These are phyloP conservation scores for Candidula unifasciata DNA, from an alignment of 2,888 invertebrate species.

Conservation along the genomic window DNA sequence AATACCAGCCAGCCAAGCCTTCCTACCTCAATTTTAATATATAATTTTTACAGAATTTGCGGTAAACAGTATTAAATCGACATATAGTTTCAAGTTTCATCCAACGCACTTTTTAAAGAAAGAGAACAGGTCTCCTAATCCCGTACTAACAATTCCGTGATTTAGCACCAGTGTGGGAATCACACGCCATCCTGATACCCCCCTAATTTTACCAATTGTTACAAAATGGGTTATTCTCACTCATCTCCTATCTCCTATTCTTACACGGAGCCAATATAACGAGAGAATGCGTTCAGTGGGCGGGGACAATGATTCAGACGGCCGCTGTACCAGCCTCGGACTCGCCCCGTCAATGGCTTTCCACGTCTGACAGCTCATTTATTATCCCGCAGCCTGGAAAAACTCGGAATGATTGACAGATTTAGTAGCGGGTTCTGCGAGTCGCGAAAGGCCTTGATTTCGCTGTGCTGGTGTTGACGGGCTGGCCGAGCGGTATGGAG, in stretches of 20 bases:
- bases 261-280: slow-evolving; percentile 24
- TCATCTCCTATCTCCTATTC: not conserved
- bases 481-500: slow-evolving; percentile 60
- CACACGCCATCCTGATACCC: not conserved
- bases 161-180: slow-evolving; percentile 15
- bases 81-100: not conserved
- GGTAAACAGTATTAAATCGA: too few relatives aligned
- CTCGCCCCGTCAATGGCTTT: slow-evolving; percentile 59
- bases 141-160: slow-evolving; percentile 24
- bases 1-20: too few relatives aligned
- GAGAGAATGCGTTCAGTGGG: slow-evolving; percentile 44
- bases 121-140: not conserved
- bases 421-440: slow-evolving; percentile 70
- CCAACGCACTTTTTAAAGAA: too few relatives aligned
- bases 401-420: slow-evolving; percentile 70
- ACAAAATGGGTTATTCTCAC: not conserved
- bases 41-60: too few relatives aligned
- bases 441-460: slow-evolving; percentile 67
- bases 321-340: slow-evolving; percentile 51
- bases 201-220: not conserved
- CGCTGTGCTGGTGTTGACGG: slow-evolving; percentile 68
- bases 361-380: slow-evolving; percentile 71
- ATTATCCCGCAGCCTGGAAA: slow-evolving; percentile 65
- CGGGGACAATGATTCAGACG: slow-evolving; percentile 48
- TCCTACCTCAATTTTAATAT: too few relatives aligned